These are phyloP conservation scores for Lymantria monacha DNA, from an alignment of 2,888 invertebrate species.

Conservation along the genomic window DNA sequence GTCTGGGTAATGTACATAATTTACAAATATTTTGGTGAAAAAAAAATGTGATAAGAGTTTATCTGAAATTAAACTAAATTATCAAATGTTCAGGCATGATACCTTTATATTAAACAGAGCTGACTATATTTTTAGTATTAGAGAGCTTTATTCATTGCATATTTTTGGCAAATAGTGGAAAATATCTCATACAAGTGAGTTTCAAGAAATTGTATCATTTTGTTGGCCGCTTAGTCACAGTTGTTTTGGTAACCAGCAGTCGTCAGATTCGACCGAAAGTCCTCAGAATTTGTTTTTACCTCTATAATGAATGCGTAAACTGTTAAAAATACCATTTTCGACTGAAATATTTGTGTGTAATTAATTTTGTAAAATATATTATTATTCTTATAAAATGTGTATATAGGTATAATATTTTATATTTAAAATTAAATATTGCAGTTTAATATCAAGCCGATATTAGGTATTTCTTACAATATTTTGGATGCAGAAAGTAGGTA, in stretches of 20 bases:
- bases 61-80: neutral
- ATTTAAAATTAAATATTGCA: too few species aligned
- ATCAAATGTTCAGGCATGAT: neutral
- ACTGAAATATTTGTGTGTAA: neutral
- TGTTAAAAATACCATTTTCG: conserved; percentile 6
- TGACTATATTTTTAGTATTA: conserved; percentile 4
- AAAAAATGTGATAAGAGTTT: neutral
- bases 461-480: too few species aligned
- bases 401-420: too few species aligned
- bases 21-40: neutral
- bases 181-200: conserved; percentile 11
- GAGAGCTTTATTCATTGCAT: conserved; percentile 9
- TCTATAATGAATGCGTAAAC: conserved; percentile 2
- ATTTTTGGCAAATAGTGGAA: conserved; percentile 9
- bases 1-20: neutral
- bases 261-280: conserved; percentile 10
- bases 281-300: conserved; percentile 10
- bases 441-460: too few species aligned
- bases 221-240: conserved; percentile 17
- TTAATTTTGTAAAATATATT: too few species aligned
- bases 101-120: neutral
- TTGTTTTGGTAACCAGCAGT: conserved; percentile 15
- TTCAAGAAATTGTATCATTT: conserved; percentile 16
- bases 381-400: too few species aligned
- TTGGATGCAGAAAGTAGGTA: too few species aligned